phyloP scores from a whole-genome alignment of 2,888 invertebrate species.

The Agrypnus murinus region DNA sequence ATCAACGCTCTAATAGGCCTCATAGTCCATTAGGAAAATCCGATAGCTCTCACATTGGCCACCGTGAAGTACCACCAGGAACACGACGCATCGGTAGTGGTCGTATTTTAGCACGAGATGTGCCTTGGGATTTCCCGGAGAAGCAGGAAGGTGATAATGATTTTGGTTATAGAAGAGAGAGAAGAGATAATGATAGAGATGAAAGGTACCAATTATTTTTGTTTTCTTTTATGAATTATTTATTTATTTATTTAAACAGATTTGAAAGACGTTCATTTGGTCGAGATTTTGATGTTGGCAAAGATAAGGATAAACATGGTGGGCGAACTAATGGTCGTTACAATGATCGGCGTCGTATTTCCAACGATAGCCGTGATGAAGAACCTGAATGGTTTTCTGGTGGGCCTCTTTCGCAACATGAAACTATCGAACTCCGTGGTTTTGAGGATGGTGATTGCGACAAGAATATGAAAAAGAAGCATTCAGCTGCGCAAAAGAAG shows the following conservation, averaged over 20 bases:
- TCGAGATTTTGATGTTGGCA: conserved; percentile 73
- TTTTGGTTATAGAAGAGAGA: conserved; percentile 58
- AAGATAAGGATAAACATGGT: conserved; percentile 60
- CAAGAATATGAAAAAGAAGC: conserved; percentile 67
- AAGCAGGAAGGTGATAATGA: conserved; percentile 58
- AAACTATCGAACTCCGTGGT: conserved; percentile 94
- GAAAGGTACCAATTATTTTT: conserved; percentile 52
- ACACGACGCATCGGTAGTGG: conserved; percentile 88
- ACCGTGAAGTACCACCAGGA: conserved; percentile 66
- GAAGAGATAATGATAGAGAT: conserved; percentile 58
- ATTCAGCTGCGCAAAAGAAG: conserved; percentile 71
- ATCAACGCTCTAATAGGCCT: conserved; percentile 61
- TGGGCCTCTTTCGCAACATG: conserved; percentile 92
- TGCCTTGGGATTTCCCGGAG: conserved; percentile 74
- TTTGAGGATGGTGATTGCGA: conserved; percentile 87
- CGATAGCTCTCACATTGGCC: conserved; percentile 56
- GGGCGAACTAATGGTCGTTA: conserved; percentile 70
- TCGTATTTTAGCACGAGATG: conserved; percentile 75
- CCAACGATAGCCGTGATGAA: conserved; percentile 74
- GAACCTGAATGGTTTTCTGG: conserved; percentile 95
- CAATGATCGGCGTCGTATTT: conserved; percentile 75
- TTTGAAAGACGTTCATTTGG: conserved; percentile 77
- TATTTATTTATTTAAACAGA: conserved; percentile 40
- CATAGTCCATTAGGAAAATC: conserved; percentile 55
- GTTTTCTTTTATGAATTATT: too few species aligned